These are phyloP conservation scores for Pantherophis vulpinus DNA, from an alignment of 2,797 vertebrate genomes.

Conservation along the genomic window DNA sequence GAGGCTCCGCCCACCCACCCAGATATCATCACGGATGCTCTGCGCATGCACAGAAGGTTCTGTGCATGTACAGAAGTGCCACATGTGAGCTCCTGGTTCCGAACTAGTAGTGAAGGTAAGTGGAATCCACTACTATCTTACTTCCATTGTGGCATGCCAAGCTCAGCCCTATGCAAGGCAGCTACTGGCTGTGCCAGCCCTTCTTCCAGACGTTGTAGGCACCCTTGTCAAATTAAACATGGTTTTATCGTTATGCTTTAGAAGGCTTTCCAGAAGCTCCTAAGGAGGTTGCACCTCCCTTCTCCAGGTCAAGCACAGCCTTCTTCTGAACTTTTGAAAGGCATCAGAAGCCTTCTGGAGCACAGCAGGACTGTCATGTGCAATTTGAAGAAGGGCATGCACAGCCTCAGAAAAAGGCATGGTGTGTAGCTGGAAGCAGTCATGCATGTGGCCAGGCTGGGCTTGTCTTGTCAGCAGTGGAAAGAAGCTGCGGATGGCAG, in stretches of 20 bases:
- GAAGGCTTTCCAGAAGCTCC: neutral
- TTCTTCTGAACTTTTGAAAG: neutral
- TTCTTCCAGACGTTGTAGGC: neutral
- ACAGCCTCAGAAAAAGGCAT: neutral
- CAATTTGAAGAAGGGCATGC: neutral
- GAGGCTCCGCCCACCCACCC: no score
- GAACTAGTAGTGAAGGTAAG: no score
- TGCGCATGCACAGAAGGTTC: no score
- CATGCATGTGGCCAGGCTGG: neutral
- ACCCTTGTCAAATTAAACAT: neutral
- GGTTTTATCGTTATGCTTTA: neutral
- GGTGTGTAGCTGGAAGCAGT: rapidly evolving
- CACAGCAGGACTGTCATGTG: neutral
- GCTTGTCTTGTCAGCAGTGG: neutral
- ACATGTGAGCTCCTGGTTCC: no score
- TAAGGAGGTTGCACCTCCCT: neutral
- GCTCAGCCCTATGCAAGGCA: neutral
- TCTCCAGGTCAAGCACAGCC: neutral
- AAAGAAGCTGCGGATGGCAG: neutral
- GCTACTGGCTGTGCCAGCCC: neutral
- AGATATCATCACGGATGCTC: no score
- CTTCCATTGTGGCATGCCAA: neutral
- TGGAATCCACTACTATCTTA: no score
- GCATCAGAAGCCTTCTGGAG: neutral
- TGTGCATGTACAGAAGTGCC: no score